Evolutionary conservation across 2,113 vertebrate genomes (phyloP), one percentile per base, ranked within the genome.

Genomic region (Kobus ellipsiprymnus): DNA sequence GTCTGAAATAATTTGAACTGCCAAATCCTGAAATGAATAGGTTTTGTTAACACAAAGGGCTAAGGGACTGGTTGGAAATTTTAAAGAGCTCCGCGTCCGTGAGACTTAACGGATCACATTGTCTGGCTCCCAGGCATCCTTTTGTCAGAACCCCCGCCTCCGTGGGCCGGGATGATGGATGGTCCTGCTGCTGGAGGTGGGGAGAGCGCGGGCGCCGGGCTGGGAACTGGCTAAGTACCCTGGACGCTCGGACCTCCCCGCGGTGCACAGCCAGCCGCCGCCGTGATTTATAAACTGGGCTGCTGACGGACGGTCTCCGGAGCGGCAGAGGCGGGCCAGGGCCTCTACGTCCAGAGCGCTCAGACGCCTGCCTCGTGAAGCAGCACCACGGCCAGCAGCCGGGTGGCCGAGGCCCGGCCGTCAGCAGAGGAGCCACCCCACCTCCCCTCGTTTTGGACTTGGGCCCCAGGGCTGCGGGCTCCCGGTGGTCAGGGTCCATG

Each of bases 201-300:
- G 85, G 98, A 99, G 99, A 98, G 99, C 98, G 99, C 98, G 98
- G 99, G 98, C 98, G 98, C 97, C 60, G 99, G 98, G 99, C 99
- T 99, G 99, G 99, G 99, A 99, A 99, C 99, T 99, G 99, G 99
- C 99, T 99, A 99, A 99, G 99, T 99, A 99, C 99, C 99, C 99
- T 99, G 99, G 98, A 98, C 99, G 98, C 98, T 98, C 98, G 99
- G 99, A 99, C 99, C 99, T 99, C 99, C 99, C 99, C 99, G 99
- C 99, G 98, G 98, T 99, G 99, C 98, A 98, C 98, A 98, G 99
- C 98, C 98, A 98, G 98, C 98, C 98, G 99, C 99, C 99, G 98
- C 98, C 98, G 98, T 99, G 99, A 99, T 99, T 99, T 99, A 99
- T 99, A 99, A 99, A 99, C 99, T 99, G 99, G 99, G 98, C 98